A percentile compares a stretch with the other conserved stretches of the same genome.
phyloP scores from a whole-genome alignment of 2,113 vertebrate genomes.

The Cyphomyrus discorhynchus region DNA sequence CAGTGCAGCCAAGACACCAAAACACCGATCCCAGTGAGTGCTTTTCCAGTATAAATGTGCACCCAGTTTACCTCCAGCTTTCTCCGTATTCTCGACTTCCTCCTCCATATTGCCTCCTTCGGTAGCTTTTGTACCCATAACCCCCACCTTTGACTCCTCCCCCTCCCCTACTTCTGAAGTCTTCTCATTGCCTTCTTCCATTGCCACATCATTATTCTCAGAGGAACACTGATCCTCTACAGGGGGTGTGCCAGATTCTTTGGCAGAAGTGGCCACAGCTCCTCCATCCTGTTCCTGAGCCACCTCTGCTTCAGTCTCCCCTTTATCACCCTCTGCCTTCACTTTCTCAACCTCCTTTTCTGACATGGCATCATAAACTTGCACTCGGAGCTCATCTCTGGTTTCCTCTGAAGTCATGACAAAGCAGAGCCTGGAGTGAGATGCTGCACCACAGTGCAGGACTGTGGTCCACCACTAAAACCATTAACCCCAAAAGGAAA shows the following conservation, averaged over 20 bases:
- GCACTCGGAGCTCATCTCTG: conserved; percentile 87
- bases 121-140: conserved; percentile 39
- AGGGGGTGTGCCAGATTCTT: neutral
- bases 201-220: neutral
- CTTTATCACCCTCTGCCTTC: neutral
- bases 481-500: neutral
- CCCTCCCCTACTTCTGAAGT: neutral
- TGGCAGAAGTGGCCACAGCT: conserved; percentile 21
- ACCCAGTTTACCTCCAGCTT: conserved; percentile 73
- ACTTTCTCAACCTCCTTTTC: conserved; percentile 58
- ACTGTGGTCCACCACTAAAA: neutral
- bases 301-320: conserved; percentile 11
- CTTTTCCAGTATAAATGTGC: neutral
- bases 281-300: neutral
- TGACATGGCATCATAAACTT: conserved; percentile 92
- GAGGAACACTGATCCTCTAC: neutral
- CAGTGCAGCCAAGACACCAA: neutral
- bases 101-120: conserved; percentile 37
- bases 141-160: neutral
- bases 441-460: neutral
- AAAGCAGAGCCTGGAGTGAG: conserved; percentile 49
- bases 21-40: neutral
- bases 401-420: conserved; percentile 81
- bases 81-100: conserved; percentile 48
- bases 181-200: neutral